A percentile compares a stretch with the other conserved stretches of the same genome.
These are phyloP conservation scores for Proctacanthus coquilletti DNA, from an alignment of 1,140 invertebrate species.

Conservation along the genomic window DNA sequence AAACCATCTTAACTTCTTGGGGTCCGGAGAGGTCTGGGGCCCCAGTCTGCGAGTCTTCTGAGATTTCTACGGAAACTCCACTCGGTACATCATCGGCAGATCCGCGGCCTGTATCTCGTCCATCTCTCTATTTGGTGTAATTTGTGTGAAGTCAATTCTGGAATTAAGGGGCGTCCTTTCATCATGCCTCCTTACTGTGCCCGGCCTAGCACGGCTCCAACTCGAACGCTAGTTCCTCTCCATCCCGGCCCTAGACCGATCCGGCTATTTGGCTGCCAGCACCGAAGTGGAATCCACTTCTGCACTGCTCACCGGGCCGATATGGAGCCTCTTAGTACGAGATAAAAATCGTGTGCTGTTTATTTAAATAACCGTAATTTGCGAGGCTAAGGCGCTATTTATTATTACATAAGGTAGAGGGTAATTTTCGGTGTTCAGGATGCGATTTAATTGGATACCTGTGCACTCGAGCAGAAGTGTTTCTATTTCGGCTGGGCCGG, in stretches of 20 bases:
- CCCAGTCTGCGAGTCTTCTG: constrained; percentile 1
- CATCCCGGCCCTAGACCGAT: no score
- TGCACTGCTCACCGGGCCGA: not conserved
- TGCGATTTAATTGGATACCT: no score
- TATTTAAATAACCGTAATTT: constrained; percentile 33
- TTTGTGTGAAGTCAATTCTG: constrained; percentile 3
- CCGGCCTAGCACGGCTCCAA: no score
- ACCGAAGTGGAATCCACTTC: not conserved
- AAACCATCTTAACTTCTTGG: no score
- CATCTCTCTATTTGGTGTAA: not conserved
- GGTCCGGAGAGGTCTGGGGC: no score
- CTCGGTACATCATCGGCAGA: not conserved
- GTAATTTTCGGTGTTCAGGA: no score
- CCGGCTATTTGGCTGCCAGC: no score
- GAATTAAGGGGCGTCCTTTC: constrained; percentile 23
- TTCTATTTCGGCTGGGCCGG: no score
- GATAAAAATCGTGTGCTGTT: constrained; percentile 30
- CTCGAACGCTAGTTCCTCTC: no score
- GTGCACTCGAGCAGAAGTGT: no score
- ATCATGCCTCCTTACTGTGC: constrained; percentile 15
- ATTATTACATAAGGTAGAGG: constrained; percentile 12
- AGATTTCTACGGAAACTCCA: not conserved
- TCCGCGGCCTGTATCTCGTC: not conserved
- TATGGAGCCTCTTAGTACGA: not conserved
- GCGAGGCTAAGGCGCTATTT: constrained; percentile 15